Conservation (phyloP, 2,888 invertebrate genomes). For the Sphaerophoria rueppellii region DNA sequence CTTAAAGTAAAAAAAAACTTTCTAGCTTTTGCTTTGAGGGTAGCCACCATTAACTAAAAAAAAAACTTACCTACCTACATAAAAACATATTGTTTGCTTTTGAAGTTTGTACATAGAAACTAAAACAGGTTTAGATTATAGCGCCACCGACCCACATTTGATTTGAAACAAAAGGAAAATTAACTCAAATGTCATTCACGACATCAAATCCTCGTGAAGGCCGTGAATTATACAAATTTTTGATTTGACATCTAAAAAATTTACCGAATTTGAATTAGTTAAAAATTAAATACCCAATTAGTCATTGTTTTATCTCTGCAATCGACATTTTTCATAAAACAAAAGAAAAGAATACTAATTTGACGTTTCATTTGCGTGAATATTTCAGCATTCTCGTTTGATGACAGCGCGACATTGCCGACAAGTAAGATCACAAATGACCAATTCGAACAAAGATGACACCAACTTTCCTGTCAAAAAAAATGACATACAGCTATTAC, state of each 20-base stretch:
- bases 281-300: background rate
- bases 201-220: conserved; percentile 18
- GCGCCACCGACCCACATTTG: conserved; percentile 18
- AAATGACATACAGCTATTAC: background rate
- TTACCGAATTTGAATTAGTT: background rate
- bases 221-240: background rate
- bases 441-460: conserved; percentile 12
- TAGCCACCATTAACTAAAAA: too few species aligned
- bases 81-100: background rate
- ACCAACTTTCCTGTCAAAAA: background rate
- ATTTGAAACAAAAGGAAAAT: background rate
- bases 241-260: too few species aligned
- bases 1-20: background rate
- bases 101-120: background rate
- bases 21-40: background rate
- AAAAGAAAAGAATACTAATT: background rate
- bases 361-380: background rate
- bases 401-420: background rate
- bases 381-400: conserved; percentile 16
- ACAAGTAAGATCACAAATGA: background rate
- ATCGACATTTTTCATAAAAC: conserved; percentile 1
- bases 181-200: conserved; percentile 9
- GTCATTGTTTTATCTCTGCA: background rate
- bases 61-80: background rate
- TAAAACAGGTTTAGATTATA: conserved; percentile 22